Percentiles rank a stretch among this genome's conserved stretches.
These are phyloP conservation scores for Clostera curtula DNA, from an alignment of 2,888 invertebrate genomes.

Conservation along the genomic window DNA sequence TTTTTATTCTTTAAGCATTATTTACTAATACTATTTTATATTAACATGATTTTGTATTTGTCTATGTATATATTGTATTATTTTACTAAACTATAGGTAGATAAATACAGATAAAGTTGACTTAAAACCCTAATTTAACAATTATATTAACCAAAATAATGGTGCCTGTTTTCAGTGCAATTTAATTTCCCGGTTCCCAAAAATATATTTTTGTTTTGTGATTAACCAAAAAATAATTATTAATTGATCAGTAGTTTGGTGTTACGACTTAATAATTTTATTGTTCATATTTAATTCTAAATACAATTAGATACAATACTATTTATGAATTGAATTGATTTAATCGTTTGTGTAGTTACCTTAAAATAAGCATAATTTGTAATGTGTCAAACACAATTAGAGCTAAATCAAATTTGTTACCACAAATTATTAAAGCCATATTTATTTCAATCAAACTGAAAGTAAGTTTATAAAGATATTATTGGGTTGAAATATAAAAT, in stretches of 20 bases:
- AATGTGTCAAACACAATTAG: no score
- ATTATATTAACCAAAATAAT: slow-evolving; percentile 18
- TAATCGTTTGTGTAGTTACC: background rate
- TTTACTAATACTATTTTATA: slow-evolving; percentile 3
- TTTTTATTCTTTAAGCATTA: slow-evolving; percentile 8
- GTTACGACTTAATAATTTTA: slow-evolving; percentile 10
- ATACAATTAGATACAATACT: background rate
- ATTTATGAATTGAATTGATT: background rate
- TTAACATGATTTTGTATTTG: slow-evolving; percentile 3
- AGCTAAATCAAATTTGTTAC: no score
- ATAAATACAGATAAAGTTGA: no score
- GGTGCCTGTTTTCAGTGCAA: slow-evolving; percentile 11
- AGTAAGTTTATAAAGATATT: no score
- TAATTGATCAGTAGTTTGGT: slow-evolving; percentile 15
- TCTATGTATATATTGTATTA: slow-evolving; percentile 4
- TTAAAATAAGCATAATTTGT: no score
- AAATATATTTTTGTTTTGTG: slow-evolving; percentile 32
- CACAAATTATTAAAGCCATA: no score
- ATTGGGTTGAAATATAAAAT: no score
- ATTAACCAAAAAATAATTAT: slow-evolving; percentile 34
- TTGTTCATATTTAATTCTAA: slow-evolving; percentile 1
- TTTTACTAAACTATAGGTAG: no score
- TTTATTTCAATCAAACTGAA: no score
- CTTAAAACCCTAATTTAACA: slow-evolving; percentile 14
- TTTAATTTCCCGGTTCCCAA: slow-evolving; percentile 20